These are phyloP conservation scores for Antedon mediterranea DNA, from an alignment of 53 echinoderm and acorn worm genomes.

Conservation along the genomic window DNA sequence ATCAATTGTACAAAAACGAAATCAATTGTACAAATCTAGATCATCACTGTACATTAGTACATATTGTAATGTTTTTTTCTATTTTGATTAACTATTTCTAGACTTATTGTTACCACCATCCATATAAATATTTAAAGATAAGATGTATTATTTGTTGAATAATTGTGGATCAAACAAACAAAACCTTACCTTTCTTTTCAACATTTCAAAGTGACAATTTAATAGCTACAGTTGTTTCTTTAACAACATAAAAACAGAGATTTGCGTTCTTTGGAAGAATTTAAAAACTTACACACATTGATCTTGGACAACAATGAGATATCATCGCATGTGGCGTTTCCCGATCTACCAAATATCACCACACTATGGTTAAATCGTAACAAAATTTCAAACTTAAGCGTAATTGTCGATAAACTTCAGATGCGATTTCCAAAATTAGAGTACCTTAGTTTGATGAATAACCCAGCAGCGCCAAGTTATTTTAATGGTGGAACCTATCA, in stretches of 20 bases:
- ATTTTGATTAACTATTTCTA: too few relatives aligned
- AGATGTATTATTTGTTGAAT: too few relatives aligned
- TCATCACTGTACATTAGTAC: too few relatives aligned
- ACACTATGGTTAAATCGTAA: constrained; percentile 84
- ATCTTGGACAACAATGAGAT: constrained; percentile 76
- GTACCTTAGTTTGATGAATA: constrained; percentile 93
- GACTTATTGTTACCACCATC: too few relatives aligned
- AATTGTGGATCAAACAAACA: too few relatives aligned
- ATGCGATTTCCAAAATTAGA: constrained; percentile 47
- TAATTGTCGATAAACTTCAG: constrained; percentile 52
- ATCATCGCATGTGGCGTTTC: constrained; percentile 73
- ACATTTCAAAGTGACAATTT: too few relatives aligned
- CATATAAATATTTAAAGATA: too few relatives aligned
- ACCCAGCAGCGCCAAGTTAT: constrained; percentile 83
- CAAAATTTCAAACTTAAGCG: constrained; percentile 66
- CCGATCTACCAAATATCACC: constrained; percentile 33
- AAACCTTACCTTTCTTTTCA: too few relatives aligned
- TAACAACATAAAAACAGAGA: constrained; percentile 29
- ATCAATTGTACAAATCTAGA: too few relatives aligned
- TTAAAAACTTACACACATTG: constrained; percentile 56
- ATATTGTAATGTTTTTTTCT: too few relatives aligned
- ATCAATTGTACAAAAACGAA: too few relatives aligned
- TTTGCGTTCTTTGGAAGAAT: constrained; percentile 46
- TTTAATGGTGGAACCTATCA: constrained; percentile 86
- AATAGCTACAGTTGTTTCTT: too few relatives aligned